Evolutionary conservation across 2,797 vertebrate species (phyloP).

Genomic region (Artibeus lituratus): DNA sequence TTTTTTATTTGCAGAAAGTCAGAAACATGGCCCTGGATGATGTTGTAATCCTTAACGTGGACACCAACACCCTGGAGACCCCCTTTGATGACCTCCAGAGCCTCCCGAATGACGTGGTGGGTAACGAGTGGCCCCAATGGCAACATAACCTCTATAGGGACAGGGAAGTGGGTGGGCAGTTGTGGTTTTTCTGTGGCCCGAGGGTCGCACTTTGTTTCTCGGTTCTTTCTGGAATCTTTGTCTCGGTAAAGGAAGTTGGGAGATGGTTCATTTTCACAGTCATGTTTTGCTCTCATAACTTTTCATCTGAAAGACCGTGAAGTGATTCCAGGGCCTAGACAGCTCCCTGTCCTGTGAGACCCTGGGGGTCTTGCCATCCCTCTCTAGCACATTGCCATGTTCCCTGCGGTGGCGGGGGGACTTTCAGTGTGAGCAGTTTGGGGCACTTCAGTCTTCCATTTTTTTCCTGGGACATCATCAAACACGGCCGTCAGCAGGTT

Average conservation of each 20-base stretch:
- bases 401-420: neutral
- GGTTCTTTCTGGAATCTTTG: neutral
- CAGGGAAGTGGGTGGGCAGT: neutral
- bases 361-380: neutral
- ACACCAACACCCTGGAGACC: constrained; percentile 96
- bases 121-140: constrained; percentile 57
- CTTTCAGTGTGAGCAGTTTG: neutral
- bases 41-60: constrained; percentile 91
- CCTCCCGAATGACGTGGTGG: constrained; percentile 96
- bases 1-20: constrained; percentile 87
- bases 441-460: neutral
- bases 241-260: neutral
- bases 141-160: neutral
- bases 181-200: neutral
- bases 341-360: neutral
- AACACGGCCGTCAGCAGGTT: neutral
- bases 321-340: neutral
- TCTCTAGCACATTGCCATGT: neutral
- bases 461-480: neutral
- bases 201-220: neutral
- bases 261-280: neutral
- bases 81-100: constrained; percentile 97
- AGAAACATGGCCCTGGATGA: constrained; percentile 95
- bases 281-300: neutral
- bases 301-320: neutral